Evolutionary conservation across 2,797 vertebrate genomes (phyloP), one percentile per base, ranked within the genome.

Genomic region (Xiphophorus birchmanni): DNA sequence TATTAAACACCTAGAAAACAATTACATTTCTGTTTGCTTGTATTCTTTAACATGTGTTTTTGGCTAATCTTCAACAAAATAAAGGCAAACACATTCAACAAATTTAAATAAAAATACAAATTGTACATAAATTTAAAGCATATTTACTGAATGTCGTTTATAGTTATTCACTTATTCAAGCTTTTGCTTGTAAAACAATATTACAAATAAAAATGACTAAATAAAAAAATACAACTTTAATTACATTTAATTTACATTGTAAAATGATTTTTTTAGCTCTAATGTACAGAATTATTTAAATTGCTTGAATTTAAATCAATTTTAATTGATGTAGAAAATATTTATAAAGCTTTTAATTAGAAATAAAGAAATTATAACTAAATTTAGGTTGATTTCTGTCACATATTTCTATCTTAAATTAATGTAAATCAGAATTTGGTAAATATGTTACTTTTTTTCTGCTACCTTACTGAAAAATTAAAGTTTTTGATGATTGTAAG

Each of bases 31-130:
- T 35, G 3, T 37, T 40, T 42, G 21, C 15, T 21, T 77, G 29
- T 17, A n/a, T 26, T 82, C 74, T 76, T 32, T 56, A 40, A 37
- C 63, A 40, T 77, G 81, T 76, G 67, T 40, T 44, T 32, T n/a
- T n/a, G 5, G 15, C 40, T 73, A 29, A 77, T 58, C 47, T 6
- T 71, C 6, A 74, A 65, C 32, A 40, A 74, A 87, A 86, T 84
- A 88, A 87, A 88, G 52, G 65, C 54, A 81, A 26, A 42, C 69
- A 45, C 11, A 40, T 10, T 69, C 44, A 72, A 26, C 40, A 18
- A 72, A 45, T 72, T n/a, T 1, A 15, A 37, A 37, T 60, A 52
- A 29, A 48, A 42, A 17, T 17, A 4, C 45, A 0, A 8, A n/a
- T 23, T 40, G 37, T 29, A 15, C 4, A 8, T 54, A 11, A 26